These are phyloP conservation scores for Myxocyprinus asiaticus DNA, from an alignment of 2,113 vertebrate genomes.

Conservation along the genomic window DNA sequence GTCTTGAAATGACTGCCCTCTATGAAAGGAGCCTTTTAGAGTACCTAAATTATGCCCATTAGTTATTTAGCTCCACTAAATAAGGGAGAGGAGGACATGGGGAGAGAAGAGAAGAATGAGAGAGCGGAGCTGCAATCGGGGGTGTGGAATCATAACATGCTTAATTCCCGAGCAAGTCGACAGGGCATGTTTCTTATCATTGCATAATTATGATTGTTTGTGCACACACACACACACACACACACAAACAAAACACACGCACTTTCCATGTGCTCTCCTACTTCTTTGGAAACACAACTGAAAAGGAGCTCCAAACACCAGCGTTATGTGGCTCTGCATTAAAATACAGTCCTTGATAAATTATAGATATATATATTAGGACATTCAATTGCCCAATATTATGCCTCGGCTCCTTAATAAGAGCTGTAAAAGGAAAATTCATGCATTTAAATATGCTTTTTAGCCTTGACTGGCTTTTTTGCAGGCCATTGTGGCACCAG, in stretches of 20 bases:
- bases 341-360: slow-evolving; percentile 48
- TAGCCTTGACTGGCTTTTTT: slow-evolving; percentile 67
- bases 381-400: slow-evolving; percentile 71
- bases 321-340: slow-evolving; percentile 7
- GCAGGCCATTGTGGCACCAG: slow-evolving; percentile 62
- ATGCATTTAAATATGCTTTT: slow-evolving; percentile 84
- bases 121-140: slow-evolving; percentile 24
- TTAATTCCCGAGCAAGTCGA: slow-evolving; percentile 64
- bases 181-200: slow-evolving; percentile 65
- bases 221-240: slow-evolving; percentile 50
- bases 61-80: slow-evolving; percentile 61
- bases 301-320: slow-evolving; percentile 27
- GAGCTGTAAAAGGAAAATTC: slow-evolving; percentile 74
- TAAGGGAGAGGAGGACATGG: not conserved
- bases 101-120: too few relatives aligned
- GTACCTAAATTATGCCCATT: slow-evolving; percentile 75
- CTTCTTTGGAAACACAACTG: not conserved
- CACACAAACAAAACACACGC: slow-evolving; percentile 23
- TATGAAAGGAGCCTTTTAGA: slow-evolving; percentile 74
- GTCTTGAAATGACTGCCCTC: slow-evolving; percentile 69
- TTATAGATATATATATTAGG: slow-evolving; percentile 68
- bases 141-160: slow-evolving; percentile 47
- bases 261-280: too few relatives aligned
- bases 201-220: slow-evolving; percentile 72
- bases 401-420: slow-evolving; percentile 72